These are phyloP conservation scores for Lagorchestes hirsutus DNA, from an alignment of 2,797 vertebrate species.

Conservation along the genomic window DNA sequence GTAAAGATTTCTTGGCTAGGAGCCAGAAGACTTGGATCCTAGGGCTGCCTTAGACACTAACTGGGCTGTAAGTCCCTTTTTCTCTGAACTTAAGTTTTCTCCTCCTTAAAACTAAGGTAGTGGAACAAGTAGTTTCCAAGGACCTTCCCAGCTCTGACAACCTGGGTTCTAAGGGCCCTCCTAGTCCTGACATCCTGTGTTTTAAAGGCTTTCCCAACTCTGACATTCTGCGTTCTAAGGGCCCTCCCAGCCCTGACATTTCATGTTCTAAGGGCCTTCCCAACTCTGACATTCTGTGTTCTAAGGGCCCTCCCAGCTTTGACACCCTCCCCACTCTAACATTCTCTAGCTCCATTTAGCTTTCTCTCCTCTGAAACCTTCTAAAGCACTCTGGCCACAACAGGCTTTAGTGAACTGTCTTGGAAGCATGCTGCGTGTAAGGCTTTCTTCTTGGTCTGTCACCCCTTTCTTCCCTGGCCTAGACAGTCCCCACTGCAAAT, in stretches of 20 bases:
- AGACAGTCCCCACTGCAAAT: neutral
- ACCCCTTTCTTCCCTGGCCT: neutral
- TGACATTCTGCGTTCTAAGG: neutral
- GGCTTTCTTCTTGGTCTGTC: neutral
- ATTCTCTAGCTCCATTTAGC: neutral
- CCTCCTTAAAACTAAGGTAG: neutral
- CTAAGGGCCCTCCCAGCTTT: too few relatives aligned
- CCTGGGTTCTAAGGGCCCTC: neutral
- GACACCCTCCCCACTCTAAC: neutral
- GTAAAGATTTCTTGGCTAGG: neutral
- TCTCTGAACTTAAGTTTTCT: constrained; percentile 13
- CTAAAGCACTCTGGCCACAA: neutral
- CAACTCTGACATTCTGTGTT: too few relatives aligned
- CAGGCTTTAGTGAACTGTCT: neutral
- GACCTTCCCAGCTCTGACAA: neutral
- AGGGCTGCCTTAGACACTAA: neutral
- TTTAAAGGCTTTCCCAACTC: neutral
- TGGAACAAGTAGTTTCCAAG: neutral
- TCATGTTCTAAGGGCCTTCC: too few relatives aligned
- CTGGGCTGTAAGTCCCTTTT: neutral
- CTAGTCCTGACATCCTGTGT: neutral
- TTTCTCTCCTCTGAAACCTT: neutral
- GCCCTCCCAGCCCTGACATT: neutral
- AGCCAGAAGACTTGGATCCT: neutral
- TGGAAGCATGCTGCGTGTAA: neutral